A percentile compares a stretch with the other conserved stretches of the same genome.
Evolutionary conservation across 2,888 invertebrate genomes (phyloP).

Genomic region (Drosophila koepferae): DNA sequence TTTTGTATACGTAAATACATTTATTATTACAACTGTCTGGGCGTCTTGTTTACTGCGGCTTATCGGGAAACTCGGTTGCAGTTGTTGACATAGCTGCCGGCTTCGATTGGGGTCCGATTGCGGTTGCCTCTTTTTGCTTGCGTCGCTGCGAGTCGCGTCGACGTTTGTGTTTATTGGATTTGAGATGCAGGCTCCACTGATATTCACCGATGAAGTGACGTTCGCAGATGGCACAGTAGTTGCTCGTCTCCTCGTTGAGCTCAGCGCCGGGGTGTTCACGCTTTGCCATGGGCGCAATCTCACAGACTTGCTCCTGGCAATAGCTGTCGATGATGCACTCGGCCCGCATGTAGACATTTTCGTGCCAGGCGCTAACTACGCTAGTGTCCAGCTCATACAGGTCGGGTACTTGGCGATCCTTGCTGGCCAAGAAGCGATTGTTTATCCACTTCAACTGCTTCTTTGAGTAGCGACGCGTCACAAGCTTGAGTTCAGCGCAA

Average conservation of each 20-base stretch:
- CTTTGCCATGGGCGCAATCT: constrained; percentile 84
- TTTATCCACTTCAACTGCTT: constrained; percentile 94
- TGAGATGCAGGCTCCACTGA: constrained; percentile 90
- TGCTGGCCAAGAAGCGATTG: constrained; percentile 92
- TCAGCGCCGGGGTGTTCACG: constrained; percentile 81
- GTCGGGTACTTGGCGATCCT: constrained; percentile 91
- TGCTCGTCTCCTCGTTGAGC: constrained; percentile 85
- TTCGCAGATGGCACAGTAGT: constrained; percentile 89
- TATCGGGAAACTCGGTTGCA: constrained; percentile 46
- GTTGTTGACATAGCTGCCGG: background rate
- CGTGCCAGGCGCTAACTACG: constrained; percentile 90
- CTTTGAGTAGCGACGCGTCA: constrained; percentile 93
- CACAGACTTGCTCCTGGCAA: constrained; percentile 86
- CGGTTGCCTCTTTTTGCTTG: constrained; percentile 41
- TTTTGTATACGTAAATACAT: constrained; percentile 53
- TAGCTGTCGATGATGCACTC: constrained; percentile 89
- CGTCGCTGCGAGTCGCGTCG: constrained; percentile 76
- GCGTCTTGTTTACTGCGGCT: constrained; percentile 49
- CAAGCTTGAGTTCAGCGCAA: constrained; percentile 92
- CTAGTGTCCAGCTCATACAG: constrained; percentile 93
- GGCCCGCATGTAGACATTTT: constrained; percentile 90
- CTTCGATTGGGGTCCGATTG: constrained; percentile 18
- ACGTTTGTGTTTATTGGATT: constrained; percentile 89
- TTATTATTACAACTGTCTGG: constrained; percentile 52
- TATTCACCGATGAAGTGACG: constrained; percentile 90